Base-by-base conservation (phyloP, 2,888 invertebrate species). In the Sarcophaga caerulescens region DNA sequence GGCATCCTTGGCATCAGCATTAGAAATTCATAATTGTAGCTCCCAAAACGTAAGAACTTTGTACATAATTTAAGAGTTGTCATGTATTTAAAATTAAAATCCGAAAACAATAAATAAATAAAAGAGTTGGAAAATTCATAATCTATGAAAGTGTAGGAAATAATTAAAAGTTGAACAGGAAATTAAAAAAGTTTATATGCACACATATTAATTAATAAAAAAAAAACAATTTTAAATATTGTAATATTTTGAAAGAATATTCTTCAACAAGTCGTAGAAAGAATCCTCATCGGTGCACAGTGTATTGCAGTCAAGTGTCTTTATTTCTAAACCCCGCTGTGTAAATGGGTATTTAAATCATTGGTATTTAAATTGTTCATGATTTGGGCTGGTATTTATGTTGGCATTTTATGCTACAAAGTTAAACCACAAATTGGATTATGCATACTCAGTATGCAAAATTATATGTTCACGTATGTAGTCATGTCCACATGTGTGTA, bases 1-100 rank as follows among this genome's bases (percentile, higher is more conserved):
- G 63, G 69, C 74, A 81, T 66, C 44, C 80, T 70, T 75, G 21
- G 6, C 57, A 63, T 65, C 52, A 52, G 52, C 52, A 60, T 19
- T 10, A 60, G 10, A 21, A 60, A 60, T 60, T 60, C 21, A 19
- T 19, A 60, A 69, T 44, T 10, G 21, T 47, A 68, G 60, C 66
- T 82, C 62, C 71, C 77, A 78, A 69, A 76, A 73, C 14, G 77
- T 73, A 57, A 21, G 45, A 70, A 52, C 35, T 35, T 35, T 35
- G 60, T 6, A 35, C 25, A n/a, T 59, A 70, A 76, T 70, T 70
- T 81, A 81, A 59, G 19, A 1, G 6, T 6, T 19, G 2, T 60
- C 19, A 19, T 60, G 21, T 19, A 21, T 52, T 52, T 52, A 52
- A 52, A 52, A 52, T 52, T 17, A 52, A 52, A 52, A 35, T 0